Conservation (phyloP, 2,888 invertebrate genomes). For the Agonopterix heracliana region DNA sequence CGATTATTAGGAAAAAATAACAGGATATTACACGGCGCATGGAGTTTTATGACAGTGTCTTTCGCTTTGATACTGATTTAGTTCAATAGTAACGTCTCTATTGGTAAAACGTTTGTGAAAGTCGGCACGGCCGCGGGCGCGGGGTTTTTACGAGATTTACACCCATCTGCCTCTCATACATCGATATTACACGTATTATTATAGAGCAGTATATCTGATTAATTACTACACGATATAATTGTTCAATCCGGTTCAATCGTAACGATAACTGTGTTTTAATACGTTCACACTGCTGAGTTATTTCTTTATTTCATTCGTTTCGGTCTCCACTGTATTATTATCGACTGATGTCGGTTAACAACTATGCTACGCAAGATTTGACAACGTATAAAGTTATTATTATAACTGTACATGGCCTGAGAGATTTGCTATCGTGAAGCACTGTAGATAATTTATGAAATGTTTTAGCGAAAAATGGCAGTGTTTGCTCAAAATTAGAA, state of each 20-base stretch:
- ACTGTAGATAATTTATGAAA: slow-evolving; percentile 29
- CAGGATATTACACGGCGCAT: slow-evolving; percentile 65
- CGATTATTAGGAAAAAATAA: slow-evolving; percentile 75
- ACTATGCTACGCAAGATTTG: slow-evolving; percentile 25
- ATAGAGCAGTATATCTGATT: slow-evolving; percentile 62
- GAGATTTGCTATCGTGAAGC: slow-evolving; percentile 38
- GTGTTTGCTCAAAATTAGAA: slow-evolving; percentile 70
- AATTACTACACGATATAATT: slow-evolving; percentile 62
- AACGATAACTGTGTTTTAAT: slow-evolving; percentile 49
- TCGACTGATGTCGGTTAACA: slow-evolving; percentile 28
- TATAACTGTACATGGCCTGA: slow-evolving; percentile 44
- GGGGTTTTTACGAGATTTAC: slow-evolving; percentile 59
- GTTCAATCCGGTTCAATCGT: slow-evolving; percentile 54
- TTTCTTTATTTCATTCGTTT: slow-evolving; percentile 47
- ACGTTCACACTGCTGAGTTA: slow-evolving; percentile 53
- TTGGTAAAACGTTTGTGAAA: slow-evolving; percentile 69
- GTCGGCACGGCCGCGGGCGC: slow-evolving; percentile 56
- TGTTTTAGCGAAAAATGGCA: slow-evolving; percentile 60
- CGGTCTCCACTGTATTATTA: slow-evolving; percentile 37
- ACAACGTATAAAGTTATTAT: slow-evolving; percentile 45
- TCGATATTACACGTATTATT: slow-evolving; percentile 70
- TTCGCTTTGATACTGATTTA: slow-evolving; percentile 47
- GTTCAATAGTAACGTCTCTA: slow-evolving; percentile 70
- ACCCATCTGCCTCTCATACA: slow-evolving; percentile 52
- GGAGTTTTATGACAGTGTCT: slow-evolving; percentile 62